Evolutionary conservation across 1,140 invertebrate genomes (phyloP).

Genomic region (Chelonus insularis): DNA sequence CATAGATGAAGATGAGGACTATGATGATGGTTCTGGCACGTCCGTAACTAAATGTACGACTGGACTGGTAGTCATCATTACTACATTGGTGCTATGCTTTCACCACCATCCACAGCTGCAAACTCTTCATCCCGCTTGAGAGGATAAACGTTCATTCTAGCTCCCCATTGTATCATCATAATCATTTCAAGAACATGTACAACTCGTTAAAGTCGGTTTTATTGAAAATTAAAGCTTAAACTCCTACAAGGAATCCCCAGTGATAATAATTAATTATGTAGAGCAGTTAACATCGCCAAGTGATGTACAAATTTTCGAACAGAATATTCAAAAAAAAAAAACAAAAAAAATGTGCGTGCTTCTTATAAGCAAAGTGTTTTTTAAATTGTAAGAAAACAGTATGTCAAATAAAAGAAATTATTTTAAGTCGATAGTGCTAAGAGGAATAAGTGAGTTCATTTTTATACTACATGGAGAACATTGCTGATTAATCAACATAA

Average conservation of each 20-base stretch:
- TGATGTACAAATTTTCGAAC: neutral
- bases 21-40: constrained; percentile 46
- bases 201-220: neutral
- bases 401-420: too few species aligned
- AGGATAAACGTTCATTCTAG: constrained; percentile 27
- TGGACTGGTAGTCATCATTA: constrained; percentile 34
- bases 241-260: neutral
- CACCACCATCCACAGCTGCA: constrained; percentile 48
- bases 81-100: constrained; percentile 41
- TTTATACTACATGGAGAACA: too few species aligned
- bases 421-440: too few species aligned
- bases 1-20: constrained; percentile 48
- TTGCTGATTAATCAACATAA: too few species aligned
- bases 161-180: neutral
- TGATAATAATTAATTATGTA: neutral
- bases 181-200: neutral
- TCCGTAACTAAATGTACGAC: constrained; percentile 32
- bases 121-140: constrained; percentile 50
- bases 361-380: neutral
- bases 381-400: too few species aligned
- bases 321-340: too few species aligned
- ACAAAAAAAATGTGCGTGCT: neutral
- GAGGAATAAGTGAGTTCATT: too few species aligned
- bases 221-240: neutral
- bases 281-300: too few species aligned